A percentile compares a stretch with the other conserved stretches of the same genome.
Conservation (phyloP, 1,140 invertebrate species). For the Akabosia matsudoensis region DNA sequence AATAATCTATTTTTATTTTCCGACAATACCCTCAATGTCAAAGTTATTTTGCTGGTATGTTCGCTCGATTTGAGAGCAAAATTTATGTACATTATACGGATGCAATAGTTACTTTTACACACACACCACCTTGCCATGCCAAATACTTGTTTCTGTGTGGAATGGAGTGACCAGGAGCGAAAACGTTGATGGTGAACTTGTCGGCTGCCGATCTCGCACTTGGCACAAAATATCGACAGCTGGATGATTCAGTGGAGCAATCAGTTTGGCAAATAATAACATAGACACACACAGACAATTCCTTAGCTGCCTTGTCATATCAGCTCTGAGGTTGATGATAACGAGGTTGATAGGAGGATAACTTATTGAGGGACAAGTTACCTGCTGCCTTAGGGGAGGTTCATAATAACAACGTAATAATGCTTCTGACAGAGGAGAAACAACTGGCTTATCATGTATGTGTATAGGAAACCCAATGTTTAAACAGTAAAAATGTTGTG, state of each 20-base stretch:
- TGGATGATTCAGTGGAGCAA: slow-evolving; percentile 16
- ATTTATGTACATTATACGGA: no score
- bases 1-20: no score
- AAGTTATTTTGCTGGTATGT: no score
- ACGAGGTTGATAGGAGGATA: neutral
- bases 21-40: no score
- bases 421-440: neutral
- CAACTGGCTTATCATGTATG: neutral
- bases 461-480: neutral
- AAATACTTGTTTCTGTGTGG: no score
- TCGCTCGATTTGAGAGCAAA: no score
- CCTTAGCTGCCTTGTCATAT: no score
- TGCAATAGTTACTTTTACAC: no score
- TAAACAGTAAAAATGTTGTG: no score
- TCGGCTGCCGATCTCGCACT: slow-evolving; percentile 11
- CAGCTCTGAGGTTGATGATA: neutral
- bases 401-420: slow-evolving; percentile 4
- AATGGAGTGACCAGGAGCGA: neutral
- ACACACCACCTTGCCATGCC: no score
- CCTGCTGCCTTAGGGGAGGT: slow-evolving; percentile 4
- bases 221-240: slow-evolving; percentile 23
- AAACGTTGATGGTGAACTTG: neutral
- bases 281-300: neutral
- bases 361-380: neutral
- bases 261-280: neutral